Conservation (phyloP, 1,140 invertebrate genomes). For the Vollenhovia emeryi region DNA sequence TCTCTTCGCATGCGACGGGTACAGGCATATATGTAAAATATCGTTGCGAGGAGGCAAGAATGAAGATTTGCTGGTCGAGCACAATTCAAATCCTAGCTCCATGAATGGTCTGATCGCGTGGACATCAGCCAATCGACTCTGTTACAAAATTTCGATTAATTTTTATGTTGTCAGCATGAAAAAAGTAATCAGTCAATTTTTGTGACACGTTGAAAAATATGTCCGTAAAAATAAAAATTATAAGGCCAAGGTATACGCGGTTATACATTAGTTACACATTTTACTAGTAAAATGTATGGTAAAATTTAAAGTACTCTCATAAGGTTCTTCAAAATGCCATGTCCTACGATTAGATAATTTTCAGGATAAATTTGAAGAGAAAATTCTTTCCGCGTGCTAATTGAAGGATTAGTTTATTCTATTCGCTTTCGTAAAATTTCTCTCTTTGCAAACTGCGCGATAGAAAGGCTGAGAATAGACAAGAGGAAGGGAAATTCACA, state of each 20-base stretch:
- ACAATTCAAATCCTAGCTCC: not conserved
- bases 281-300: too few species aligned
- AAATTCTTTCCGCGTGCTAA: too few species aligned
- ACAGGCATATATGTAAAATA: constrained; percentile 54
- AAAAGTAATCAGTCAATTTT: not conserved
- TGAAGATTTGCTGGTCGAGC: constrained; percentile 35
- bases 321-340: too few species aligned
- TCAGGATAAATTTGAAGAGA: too few species aligned
- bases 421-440: not conserved
- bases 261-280: too few species aligned
- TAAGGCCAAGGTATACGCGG: too few species aligned
- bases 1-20: constrained; percentile 18
- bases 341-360: too few species aligned
- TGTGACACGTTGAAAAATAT: not conserved
- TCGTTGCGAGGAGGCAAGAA: constrained; percentile 3
- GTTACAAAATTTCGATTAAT: not conserved
- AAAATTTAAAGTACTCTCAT: too few species aligned
- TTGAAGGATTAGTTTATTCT: too few species aligned
- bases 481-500: not conserved
- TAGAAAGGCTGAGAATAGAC: not conserved
- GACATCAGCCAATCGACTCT: not conserved
- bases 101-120: not conserved
- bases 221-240: not conserved
- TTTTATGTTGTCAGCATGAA: not conserved
- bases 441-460: not conserved